phyloP scores from a whole-genome alignment of 2,888 invertebrate species.

The Osmoderma eremita region DNA sequence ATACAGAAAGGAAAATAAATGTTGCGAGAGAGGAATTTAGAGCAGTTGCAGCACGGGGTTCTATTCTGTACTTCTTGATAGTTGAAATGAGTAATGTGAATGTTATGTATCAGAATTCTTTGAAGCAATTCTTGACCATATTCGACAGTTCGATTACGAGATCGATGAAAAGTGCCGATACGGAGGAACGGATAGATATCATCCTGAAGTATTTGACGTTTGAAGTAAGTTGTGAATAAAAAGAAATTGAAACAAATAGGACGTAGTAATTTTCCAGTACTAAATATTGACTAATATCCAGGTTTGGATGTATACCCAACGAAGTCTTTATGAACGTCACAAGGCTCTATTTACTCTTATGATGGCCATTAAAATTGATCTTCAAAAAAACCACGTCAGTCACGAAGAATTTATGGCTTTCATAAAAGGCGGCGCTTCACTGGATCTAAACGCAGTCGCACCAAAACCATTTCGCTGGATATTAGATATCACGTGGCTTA shows the following conservation, averaged over 20 bases:
- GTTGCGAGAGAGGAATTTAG: conserved; percentile 94
- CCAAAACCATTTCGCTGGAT: conserved; percentile 97
- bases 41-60: conserved; percentile 93
- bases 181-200: conserved; percentile 87
- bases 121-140: conserved; percentile 92
- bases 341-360: conserved; percentile 93
- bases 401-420: conserved; percentile 95
- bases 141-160: conserved; percentile 95
- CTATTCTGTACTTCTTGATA: conserved; percentile 93
- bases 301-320: conserved; percentile 90
- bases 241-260: too few species aligned
- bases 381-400: conserved; percentile 81
- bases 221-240: conserved; percentile 64
- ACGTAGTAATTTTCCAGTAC: background rate
- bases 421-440: conserved; percentile 95
- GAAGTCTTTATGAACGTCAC: conserved; percentile 93
- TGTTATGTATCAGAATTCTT: conserved; percentile 95
- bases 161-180: conserved; percentile 85
- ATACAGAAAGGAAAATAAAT: conserved; percentile 94
- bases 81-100: conserved; percentile 98
- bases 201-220: conserved; percentile 90
- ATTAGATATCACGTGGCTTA: conserved; percentile 94
- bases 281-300: conserved; percentile 42
- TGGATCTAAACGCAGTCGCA: conserved; percentile 90
- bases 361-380: conserved; percentile 95